Percentiles rank a stretch among this genome's conserved stretches.
Evolutionary conservation across 2,113 vertebrate species (phyloP).

Genomic region (Oryzias celebensis): DNA sequence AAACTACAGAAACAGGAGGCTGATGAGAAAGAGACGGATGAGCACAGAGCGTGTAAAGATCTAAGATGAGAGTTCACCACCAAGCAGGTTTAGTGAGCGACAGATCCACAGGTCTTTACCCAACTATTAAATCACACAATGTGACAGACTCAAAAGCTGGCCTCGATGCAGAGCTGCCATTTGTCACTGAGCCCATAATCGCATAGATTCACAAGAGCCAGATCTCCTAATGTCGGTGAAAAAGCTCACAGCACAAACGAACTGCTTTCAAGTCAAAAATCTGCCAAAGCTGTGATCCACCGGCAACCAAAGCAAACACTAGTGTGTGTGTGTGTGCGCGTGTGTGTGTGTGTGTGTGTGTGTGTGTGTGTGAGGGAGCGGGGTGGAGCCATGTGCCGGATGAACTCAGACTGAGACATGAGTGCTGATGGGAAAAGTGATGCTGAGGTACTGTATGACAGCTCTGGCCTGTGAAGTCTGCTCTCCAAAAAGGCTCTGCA

Average conservation of each 20-base stretch:
- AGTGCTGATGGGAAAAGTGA: constrained; percentile 50
- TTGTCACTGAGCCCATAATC: constrained; percentile 70
- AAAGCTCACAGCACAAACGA: constrained; percentile 69
- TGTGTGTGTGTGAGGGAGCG: constrained; percentile 17
- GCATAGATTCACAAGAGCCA: constrained; percentile 49
- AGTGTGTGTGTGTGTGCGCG: background rate
- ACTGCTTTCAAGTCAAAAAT: constrained; percentile 52
- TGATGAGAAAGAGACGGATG: constrained; percentile 27
- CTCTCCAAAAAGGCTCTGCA: constrained; percentile 48
- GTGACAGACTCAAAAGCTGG: constrained; percentile 55
- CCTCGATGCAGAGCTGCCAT: constrained; percentile 46
- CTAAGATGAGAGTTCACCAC: constrained; percentile 10
- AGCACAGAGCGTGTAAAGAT: constrained; percentile 17
- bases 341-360: constrained; percentile 24
- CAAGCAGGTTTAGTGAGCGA: constrained; percentile 6
- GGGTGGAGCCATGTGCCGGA: constrained; percentile 5
- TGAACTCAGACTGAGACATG: constrained; percentile 50
- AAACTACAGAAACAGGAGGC: constrained; percentile 12
- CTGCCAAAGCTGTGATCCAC: constrained; percentile 48
- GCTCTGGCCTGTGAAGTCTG: constrained; percentile 56
- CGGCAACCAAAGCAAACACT: constrained; percentile 17
- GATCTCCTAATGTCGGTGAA: constrained; percentile 51
- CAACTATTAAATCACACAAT: constrained; percentile 53
- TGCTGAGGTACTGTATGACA: constrained; percentile 59
- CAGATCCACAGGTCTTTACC: constrained; percentile 50